phyloP scores from a whole-genome alignment of 2,888 invertebrate species.

The Periphyllus acericola region DNA sequence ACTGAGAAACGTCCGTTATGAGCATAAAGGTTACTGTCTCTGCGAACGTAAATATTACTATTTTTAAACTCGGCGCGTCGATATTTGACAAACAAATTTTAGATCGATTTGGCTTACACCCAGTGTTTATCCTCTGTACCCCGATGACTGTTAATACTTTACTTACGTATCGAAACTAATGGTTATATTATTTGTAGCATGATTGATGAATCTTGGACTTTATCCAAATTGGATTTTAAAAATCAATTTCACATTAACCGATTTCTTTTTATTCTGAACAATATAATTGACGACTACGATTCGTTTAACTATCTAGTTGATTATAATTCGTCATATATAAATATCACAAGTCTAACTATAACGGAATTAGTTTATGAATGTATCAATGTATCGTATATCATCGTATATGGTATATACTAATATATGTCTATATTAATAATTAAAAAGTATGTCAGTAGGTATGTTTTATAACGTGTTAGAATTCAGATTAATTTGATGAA shows the following conservation, averaged over 20 bases:
- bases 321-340: background rate
- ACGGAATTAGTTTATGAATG: background rate
- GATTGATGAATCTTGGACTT: background rate
- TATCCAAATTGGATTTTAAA: background rate
- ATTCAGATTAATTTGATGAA: slow-evolving; percentile 17
- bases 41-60: slow-evolving; percentile 22
- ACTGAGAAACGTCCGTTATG: background rate
- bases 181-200: background rate
- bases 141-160: background rate
- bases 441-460: background rate
- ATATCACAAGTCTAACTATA: background rate
- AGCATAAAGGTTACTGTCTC: slow-evolving; percentile 1
- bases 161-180: slow-evolving; percentile 17
- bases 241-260: background rate
- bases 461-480: background rate
- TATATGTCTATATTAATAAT: no score
- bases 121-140: slow-evolving; percentile 4
- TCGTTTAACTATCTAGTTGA: background rate
- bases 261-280: background rate
- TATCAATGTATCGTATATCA: background rate
- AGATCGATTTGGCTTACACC: slow-evolving; percentile 23
- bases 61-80: slow-evolving; percentile 40
- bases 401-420: no score
- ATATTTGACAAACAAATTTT: slow-evolving; percentile 41
- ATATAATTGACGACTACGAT: background rate